A percentile compares a stretch with the other conserved stretches of the same genome.
These are phyloP conservation scores for Basileuterus tristriatus DNA, from an alignment of 2,797 vertebrate genomes.

Conservation along the genomic window DNA sequence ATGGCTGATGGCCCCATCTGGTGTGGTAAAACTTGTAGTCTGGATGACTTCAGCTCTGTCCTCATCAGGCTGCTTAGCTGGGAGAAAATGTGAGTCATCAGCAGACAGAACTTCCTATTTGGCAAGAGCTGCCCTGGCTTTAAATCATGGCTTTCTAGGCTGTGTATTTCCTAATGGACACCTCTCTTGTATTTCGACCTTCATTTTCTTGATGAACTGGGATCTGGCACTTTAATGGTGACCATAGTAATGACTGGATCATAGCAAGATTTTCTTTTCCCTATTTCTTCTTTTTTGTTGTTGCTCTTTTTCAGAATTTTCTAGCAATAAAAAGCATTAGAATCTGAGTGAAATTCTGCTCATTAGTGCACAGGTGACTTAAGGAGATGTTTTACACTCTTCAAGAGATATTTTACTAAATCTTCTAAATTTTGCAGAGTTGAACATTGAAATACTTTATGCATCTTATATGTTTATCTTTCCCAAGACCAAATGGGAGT, in stretches of 20 bases:
- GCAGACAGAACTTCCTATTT: background rate
- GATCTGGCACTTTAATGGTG: background rate
- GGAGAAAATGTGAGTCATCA: background rate
- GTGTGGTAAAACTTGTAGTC: background rate
- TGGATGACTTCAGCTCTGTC: background rate
- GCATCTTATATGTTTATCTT: background rate
- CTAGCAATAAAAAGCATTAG: background rate
- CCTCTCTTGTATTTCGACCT: background rate
- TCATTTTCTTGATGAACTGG: background rate
- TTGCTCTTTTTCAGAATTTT: no score
- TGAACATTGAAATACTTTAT: background rate
- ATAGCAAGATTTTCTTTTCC: background rate
- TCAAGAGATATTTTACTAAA: background rate
- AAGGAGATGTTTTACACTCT: background rate
- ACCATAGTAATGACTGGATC: background rate
- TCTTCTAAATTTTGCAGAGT: background rate
- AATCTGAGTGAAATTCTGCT: background rate
- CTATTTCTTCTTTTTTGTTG: background rate
- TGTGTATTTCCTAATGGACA: background rate
- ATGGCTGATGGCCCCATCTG: background rate
- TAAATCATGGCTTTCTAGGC: background rate
- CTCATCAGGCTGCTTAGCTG: background rate
- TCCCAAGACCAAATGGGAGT: background rate
- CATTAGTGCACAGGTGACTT: background rate
- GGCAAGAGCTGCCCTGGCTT: background rate